Evolutionary conservation across 92 coral and sea anemone genomes (phyloP), one percentile per base, ranked within the genome.

Genomic region (Desmophyllum pertusum): DNA sequence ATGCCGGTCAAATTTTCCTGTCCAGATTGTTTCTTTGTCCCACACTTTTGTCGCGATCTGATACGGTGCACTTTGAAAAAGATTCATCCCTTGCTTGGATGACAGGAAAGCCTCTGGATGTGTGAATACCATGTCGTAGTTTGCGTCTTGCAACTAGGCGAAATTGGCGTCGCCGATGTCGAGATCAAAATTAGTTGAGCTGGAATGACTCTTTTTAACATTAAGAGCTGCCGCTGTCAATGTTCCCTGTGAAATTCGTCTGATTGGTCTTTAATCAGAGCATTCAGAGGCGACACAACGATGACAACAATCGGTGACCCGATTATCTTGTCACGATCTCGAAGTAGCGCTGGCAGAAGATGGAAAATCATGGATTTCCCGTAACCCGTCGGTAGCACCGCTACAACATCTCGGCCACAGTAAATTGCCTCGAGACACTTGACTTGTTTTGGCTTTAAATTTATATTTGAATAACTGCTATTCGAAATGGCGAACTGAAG

Each of bases 51-150:
- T 74, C 25, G 76, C 29, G 5, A 53, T 43, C 68, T 81, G 87
- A 53, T 50, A 75, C 10, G 21, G 71, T 19, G 71, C 68, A n/a
- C 77, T 79, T 31, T 85, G 42, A 7, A 84, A 50, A 5, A 89
- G 43, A 11, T 41, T 37, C 68, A 85, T 75, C 73, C 93, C 93
- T 65, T 80, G 78, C 63, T 68, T 84, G 42, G 77, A 84, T 5
- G 92, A 78, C 37, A 84, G 36, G 39, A 84, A 84, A 9, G 86
- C 92, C 66, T 89, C 92, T 1, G 92, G 92, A 64, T 89, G 92
- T 9, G 89, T 75, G 46, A 77, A 88, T 7, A 84, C 29, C 15
- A 88, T 21, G 19, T 73, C 78, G 41, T 73, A 73, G 23, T 48
- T 73, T 15, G 59, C 61, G 27, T 73, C 78, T 73, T 59, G 42